Base-by-base conservation (phyloP, 2,888 invertebrate genomes). In the Clitarchus hookeri region DNA sequence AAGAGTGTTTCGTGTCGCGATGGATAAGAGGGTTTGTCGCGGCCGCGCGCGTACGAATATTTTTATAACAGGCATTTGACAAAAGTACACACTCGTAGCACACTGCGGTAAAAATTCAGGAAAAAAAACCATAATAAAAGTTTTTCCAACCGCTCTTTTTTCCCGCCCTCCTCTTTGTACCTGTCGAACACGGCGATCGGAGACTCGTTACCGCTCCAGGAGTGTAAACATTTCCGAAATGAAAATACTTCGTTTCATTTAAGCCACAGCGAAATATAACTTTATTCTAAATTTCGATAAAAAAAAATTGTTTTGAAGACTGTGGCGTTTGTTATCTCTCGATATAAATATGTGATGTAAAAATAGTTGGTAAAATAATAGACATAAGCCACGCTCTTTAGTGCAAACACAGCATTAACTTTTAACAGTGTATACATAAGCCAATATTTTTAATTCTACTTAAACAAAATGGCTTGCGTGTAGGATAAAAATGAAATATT, bases 41-140 rank as follows among this genome's bases (percentile, higher is more conserved):
- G 65, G 65, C 4, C 11, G 65, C 6, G 65, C 23, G 16, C 65
- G 19, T 23, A 65, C 65, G n/a, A n/a, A 65, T 65, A 65, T 65
- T 65, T 65, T 65, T 65, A 65, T 65, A 65, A 65, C 65, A 16
- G 65, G 65, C 65, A 65, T 65, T 65, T n/a, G 19, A 65, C 65
- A 65, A 65, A 65, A 65, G 65, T 65, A n/a, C 65, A 65, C n/a
- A 23, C n/a, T 65, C n/a, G 65, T 11, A 65, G 65, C 65, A 19
- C 16, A 9, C 2, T 65, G 65, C n/a, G 65, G 19, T 23, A 8
- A 8, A 65, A 65, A 48, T 36, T 8, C 53, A 53, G 12, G 53
- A 8, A 12, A 53, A 19, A 53, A 53, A 53, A 53, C 4, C 1
- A 36, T 4, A 36, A 36, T 36, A 53, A 53, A 19, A 19, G 19